phyloP scores from a whole-genome alignment of 2,797 vertebrate species.

The Allobates femoralis region DNA sequence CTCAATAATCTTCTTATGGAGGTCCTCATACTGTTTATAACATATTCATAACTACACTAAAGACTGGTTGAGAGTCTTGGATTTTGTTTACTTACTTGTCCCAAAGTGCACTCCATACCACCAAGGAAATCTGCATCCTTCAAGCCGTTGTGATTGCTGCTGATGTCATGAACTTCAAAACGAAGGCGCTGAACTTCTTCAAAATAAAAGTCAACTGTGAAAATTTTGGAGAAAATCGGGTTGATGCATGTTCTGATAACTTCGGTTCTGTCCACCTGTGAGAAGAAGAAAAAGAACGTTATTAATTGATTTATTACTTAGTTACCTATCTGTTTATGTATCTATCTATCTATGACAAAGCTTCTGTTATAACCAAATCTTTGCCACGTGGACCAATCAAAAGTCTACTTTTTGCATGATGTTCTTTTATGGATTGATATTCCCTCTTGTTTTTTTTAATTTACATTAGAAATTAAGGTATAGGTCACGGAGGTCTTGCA shows the following conservation, averaged over 20 bases:
- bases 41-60: background rate
- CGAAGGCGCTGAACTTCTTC: constrained; percentile 95
- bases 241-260: constrained; percentile 95
- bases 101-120: constrained; percentile 95
- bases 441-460: no score
- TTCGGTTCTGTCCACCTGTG: constrained; percentile 95
- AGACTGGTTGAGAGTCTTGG: background rate
- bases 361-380: no score
- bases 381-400: no score
- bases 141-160: constrained; percentile 94
- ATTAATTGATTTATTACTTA: background rate
- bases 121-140: constrained; percentile 96
- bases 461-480: no score
- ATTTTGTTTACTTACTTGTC: constrained; percentile 80
- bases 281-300: constrained; percentile 39
- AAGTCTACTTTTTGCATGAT: no score
- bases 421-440: no score
- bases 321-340: background rate
- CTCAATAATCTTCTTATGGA: no score
- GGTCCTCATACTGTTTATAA: background rate
- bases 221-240: constrained; percentile 95
- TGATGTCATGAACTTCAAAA: constrained; percentile 96
- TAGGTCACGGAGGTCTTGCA: no score
- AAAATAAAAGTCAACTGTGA: constrained; percentile 97
- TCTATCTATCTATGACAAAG: background rate